Evolutionary conservation across 2,113 vertebrate species (phyloP).

Genomic region (Lampris incognitus): DNA sequence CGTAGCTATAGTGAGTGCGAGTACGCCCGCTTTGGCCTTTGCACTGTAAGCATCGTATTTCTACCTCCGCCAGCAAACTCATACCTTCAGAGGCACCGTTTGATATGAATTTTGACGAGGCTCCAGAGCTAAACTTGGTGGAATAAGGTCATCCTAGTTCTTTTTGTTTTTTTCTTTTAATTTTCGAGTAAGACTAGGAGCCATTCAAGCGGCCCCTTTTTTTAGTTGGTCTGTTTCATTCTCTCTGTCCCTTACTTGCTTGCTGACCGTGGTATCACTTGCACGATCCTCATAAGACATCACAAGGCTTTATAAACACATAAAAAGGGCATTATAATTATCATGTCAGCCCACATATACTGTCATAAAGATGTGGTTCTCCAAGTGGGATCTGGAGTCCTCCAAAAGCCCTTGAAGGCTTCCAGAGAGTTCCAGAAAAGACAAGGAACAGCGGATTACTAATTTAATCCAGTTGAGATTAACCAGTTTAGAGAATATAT

Average conservation of each 20-base stretch:
- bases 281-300: too few relatives aligned
- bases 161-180: neutral
- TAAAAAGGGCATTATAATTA: too few relatives aligned
- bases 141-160: neutral
- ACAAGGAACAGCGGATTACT: too few relatives aligned
- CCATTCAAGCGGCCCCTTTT: neutral
- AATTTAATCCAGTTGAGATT: too few relatives aligned
- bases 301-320: too few relatives aligned
- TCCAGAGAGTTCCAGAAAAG: too few relatives aligned
- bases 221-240: neutral
- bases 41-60: constrained; percentile 40
- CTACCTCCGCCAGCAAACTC: neutral
- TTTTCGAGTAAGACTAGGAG: neutral
- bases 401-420: too few relatives aligned
- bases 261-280: neutral
- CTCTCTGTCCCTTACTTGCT: neutral
- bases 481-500: too few relatives aligned
- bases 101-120: neutral
- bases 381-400: too few relatives aligned
- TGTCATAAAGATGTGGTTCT: too few relatives aligned
- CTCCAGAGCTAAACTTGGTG: neutral
- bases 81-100: constrained; percentile 30
- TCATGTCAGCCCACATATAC: too few relatives aligned
- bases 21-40: constrained; percentile 25
- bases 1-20: neutral